A percentile compares a stretch with the other conserved stretches of the same genome.
phyloP scores from a whole-genome alignment of 2,888 invertebrate species.

The Arge pagana region DNA sequence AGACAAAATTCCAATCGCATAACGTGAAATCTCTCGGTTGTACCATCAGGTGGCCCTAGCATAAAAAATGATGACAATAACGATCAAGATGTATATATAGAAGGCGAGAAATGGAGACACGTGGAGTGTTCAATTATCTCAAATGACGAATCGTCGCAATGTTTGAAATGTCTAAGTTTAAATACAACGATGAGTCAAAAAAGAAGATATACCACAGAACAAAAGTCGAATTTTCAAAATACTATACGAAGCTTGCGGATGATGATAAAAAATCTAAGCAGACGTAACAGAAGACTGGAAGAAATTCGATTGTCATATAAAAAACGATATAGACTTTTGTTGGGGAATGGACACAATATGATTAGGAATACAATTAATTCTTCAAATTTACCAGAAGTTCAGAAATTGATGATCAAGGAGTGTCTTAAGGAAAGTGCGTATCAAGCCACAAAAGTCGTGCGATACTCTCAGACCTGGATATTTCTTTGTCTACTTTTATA shows the following conservation, averaged over 20 bases:
- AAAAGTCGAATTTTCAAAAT: constrained; percentile 21
- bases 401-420: constrained; percentile 44
- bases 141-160: constrained; percentile 40
- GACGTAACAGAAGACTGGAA: constrained; percentile 29
- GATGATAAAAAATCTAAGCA: constrained; percentile 32
- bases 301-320: constrained; percentile 27
- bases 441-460: constrained; percentile 27
- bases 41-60: constrained; percentile 1
- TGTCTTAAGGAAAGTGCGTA: constrained; percentile 37
- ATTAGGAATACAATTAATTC: constrained; percentile 31
- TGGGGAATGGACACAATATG: constrained; percentile 23
- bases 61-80: constrained; percentile 26
- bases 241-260: constrained; percentile 29
- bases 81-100: constrained; percentile 36
- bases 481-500: constrained; percentile 44
- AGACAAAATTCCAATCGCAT: no score
- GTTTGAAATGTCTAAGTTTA: constrained; percentile 45
- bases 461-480: constrained; percentile 43
- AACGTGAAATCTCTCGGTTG: no score
- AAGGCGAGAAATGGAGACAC: constrained; percentile 50
- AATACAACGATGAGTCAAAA: constrained; percentile 27
- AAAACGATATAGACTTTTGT: constrained; percentile 26
- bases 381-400: constrained; percentile 42
- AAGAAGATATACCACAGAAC: constrained; percentile 18
- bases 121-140: constrained; percentile 45